A percentile compares a stretch with the other conserved stretches of the same genome.
These are phyloP conservation scores for Phaethornis superciliosus DNA, from an alignment of 2,113 vertebrate species.

Conservation along the genomic window DNA sequence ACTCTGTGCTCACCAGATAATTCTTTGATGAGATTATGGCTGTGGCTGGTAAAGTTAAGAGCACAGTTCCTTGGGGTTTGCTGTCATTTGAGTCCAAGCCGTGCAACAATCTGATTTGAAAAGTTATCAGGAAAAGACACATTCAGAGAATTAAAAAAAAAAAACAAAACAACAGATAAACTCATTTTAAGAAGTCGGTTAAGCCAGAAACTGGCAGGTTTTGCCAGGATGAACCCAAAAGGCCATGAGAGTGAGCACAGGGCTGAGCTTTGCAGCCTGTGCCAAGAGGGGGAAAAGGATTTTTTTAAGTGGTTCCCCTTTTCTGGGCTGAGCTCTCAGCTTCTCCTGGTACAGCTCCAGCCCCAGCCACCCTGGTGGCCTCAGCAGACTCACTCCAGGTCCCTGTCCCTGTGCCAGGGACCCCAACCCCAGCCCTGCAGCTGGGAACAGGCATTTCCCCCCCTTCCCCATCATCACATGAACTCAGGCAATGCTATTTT, in stretches of 20 bases:
- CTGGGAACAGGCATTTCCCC: neutral
- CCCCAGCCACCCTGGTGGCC: rapidly evolving
- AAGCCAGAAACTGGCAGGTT: neutral
- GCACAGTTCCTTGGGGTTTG: neutral
- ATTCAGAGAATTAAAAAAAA: neutral
- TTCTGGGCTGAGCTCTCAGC: neutral
- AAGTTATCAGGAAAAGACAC: neutral
- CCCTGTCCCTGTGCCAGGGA: neutral
- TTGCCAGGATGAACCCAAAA: neutral
- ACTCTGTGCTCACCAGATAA: neutral
- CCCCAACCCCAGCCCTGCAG: neutral
- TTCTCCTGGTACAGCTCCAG: rapidly evolving
- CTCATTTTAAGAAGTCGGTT: neutral
- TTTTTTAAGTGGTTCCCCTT: neutral
- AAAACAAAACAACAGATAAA: neutral
- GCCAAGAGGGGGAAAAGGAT: neutral
- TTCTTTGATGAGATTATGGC: neutral
- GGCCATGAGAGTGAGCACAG: too few species aligned
- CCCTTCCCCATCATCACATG: neutral
- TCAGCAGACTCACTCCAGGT: rapidly evolving
- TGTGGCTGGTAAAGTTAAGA: neutral
- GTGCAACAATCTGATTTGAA: rapidly evolving
- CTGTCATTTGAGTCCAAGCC: neutral
- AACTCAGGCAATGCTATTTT: neutral
- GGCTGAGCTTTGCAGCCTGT: neutral